Conservation (phyloP, 2,888 invertebrate genomes). For the Trichopria drosophilae region DNA sequence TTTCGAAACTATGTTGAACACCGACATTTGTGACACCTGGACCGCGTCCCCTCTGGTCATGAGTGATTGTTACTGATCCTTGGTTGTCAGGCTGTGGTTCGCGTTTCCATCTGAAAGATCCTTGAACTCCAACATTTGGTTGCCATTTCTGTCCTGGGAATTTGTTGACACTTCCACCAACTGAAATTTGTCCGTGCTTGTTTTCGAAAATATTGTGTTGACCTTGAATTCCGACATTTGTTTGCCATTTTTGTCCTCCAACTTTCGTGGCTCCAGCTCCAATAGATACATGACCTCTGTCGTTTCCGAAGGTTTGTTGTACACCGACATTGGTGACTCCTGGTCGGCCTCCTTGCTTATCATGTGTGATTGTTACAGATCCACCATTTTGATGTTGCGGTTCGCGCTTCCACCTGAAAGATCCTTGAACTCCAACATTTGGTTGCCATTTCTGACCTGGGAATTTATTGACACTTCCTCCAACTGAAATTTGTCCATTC, state of each 20-base stretch:
- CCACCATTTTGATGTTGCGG: background rate
- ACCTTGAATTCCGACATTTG: constrained; percentile 35
- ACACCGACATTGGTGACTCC: too few species aligned
- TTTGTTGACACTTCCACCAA: constrained; percentile 24
- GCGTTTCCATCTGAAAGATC: constrained; percentile 18
- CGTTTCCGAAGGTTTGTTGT: too few species aligned
- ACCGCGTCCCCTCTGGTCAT: too few species aligned
- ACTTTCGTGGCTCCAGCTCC: constrained; percentile 31
- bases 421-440: constrained; percentile 24
- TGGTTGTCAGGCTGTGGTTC: constrained; percentile 11
- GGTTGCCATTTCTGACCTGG: constrained; percentile 27
- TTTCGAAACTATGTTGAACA: too few species aligned
- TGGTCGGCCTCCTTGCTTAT: constrained; percentile 35
- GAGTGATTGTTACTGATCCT: too few species aligned
- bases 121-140: constrained; percentile 25
- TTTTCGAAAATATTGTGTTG: constrained; percentile 7
- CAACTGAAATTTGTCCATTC: constrained; percentile 25
- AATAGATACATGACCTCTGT: constrained; percentile 30
- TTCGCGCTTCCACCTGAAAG: constrained; percentile 22
- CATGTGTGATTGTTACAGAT: too few species aligned
- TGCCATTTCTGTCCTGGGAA: constrained; percentile 27
- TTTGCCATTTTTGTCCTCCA: constrained; percentile 30
- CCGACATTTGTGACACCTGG: too few species aligned
- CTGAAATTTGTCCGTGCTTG: constrained; percentile 23
- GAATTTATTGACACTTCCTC: constrained; percentile 22